Evolutionary conservation across 1,140 invertebrate species (phyloP).

Genomic region (Drosophila seguyi): DNA sequence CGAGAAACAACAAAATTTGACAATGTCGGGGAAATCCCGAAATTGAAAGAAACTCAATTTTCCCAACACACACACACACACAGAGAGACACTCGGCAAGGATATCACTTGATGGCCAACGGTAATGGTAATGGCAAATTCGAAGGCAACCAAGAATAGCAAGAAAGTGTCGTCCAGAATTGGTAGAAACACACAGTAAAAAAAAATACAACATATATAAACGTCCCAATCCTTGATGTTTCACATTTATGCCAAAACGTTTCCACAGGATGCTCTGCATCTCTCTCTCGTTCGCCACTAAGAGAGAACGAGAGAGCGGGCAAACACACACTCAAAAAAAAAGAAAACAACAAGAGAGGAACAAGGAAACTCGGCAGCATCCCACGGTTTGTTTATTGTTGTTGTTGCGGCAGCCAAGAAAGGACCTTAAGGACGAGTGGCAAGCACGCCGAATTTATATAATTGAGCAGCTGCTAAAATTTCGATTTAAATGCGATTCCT

Average conservation of each 20-base stretch:
- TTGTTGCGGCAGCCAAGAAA: neutral
- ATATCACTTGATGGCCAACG: constrained; percentile 25
- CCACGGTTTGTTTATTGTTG: constrained; percentile 11
- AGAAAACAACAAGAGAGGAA: neutral
- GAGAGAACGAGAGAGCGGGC: constrained; percentile 1
- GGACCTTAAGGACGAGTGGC: constrained; percentile 1
- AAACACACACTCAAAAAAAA: constrained; percentile 17
- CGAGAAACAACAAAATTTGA: neutral
- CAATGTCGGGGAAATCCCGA: neutral
- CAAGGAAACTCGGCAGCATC: constrained; percentile 1
- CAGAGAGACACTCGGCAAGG: neutral
- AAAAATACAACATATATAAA: neutral
- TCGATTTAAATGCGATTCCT: constrained; percentile 37
- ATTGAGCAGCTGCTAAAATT: constrained; percentile 19
- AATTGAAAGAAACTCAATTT: constrained; percentile 32
- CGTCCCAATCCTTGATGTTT: constrained; percentile 31
- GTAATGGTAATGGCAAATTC: constrained; percentile 22
- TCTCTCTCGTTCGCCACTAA: neutral
- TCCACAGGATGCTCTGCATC: constrained; percentile 15
- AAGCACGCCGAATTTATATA: constrained; percentile 12
- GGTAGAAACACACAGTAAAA: neutral
- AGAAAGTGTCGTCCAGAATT: constrained; percentile 1
- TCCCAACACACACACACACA: constrained; percentile 7
- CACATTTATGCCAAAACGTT: constrained; percentile 55
- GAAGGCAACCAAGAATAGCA: neutral